phyloP scores from a whole-genome alignment of 2,888 invertebrate genomes.

The Hipparchia sbordonii region DNA sequence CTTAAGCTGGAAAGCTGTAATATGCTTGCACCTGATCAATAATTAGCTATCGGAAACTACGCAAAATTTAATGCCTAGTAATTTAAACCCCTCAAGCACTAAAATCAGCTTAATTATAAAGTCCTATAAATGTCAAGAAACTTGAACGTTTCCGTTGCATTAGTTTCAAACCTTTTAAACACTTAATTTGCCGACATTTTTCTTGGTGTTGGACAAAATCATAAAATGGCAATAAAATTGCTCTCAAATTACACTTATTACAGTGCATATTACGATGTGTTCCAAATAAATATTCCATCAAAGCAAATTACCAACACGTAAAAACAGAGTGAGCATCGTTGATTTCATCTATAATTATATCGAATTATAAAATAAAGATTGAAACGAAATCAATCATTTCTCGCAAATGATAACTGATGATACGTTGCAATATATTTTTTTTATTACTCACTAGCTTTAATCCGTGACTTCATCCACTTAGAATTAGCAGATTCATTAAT shows the following conservation, averaged over 20 bases:
- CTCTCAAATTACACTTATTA: constrained; percentile 13
- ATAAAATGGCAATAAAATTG: constrained; percentile 9
- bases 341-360: constrained; percentile 12
- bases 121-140: neutral
- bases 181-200: constrained; percentile 5
- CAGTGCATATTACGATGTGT: neutral
- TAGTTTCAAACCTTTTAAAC: constrained; percentile 1
- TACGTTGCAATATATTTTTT: neutral
- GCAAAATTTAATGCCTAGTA: constrained; percentile 1
- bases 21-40: neutral
- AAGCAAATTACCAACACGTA: constrained; percentile 9
- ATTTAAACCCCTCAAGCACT: neutral
- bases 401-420: neutral
- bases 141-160: neutral
- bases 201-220: constrained; percentile 10
- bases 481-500: too few species aligned
- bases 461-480: too few species aligned
- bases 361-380: neutral
- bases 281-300: constrained; percentile 10
- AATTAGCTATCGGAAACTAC: constrained; percentile 6
- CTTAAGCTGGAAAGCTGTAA: too few species aligned
- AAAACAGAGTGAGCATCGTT: constrained; percentile 5
- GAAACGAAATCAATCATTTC: constrained; percentile 4
- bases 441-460: too few species aligned
- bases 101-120: neutral